Base-by-base conservation (phyloP, 2,113 vertebrate species). In the Chaenocephalus aceratus region DNA sequence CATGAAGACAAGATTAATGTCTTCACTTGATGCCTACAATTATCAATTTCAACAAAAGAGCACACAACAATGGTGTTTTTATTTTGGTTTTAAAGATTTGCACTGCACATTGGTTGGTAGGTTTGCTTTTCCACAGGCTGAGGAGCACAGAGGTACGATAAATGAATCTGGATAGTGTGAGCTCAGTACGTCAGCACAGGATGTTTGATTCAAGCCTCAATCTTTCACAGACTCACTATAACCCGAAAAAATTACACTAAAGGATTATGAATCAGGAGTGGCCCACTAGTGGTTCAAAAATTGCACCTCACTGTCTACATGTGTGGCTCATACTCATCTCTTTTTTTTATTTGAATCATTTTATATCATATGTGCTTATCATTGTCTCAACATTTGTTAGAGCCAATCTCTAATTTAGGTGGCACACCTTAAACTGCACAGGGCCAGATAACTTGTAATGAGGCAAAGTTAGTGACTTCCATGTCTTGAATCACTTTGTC, bases 221-320 rank as follows among this genome's bases (percentile, higher is more conserved):
- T 60, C 56, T 49, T 44, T 73, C 34, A 62, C 57, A 52, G 23
- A 36, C 45, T 49, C 13, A 21, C 56, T 59, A 49, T 61, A 18
- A 13, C 51, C 52, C 10, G 6, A 52, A 30, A 30, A 3, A 30
- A 34, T 34, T 15, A 36, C 48, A 67, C 30, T 67, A 13, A 54
- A 21, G 7, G 6, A 54, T 41, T 74, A 63, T 54, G 59, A 53
- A 45, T 74, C 11, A 52, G 30, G 44, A 4, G 13, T 18, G 23
- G 26, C 15, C 13, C 49, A 59, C 41, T 54, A 10, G 48, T 18
- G 16, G 3, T 49, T 34, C 26, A 36, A 2, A 4, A 56, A 10
- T 26, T 1, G 2, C 11, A 26, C 12, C 5, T 26, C 51, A 3
- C 2, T 36, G 10, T 36, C 5, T 41, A 1, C 6, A 41, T 10